These are phyloP conservation scores for Xanthorhoe spadicearia DNA, from an alignment of 2,888 invertebrate species.

Conservation along the genomic window DNA sequence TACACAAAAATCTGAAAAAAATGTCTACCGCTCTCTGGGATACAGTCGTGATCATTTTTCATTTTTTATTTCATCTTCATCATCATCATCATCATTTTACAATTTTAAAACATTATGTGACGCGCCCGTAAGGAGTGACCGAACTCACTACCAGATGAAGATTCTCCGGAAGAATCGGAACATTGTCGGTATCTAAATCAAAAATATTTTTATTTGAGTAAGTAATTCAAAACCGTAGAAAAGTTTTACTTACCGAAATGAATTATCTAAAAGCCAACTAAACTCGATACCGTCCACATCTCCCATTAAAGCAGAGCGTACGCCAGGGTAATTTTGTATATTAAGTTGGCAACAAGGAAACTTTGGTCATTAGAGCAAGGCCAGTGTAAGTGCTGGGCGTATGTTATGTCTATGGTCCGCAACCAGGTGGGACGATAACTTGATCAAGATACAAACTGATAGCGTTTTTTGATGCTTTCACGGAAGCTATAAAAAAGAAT, in stretches of 20 bases:
- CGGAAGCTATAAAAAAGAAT: neutral
- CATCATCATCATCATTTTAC: too few relatives aligned
- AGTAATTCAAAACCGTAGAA: neutral
- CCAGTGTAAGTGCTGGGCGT: conserved; percentile 67
- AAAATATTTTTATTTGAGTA: too few relatives aligned
- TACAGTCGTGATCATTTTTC: too few relatives aligned
- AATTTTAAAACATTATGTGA: too few relatives aligned
- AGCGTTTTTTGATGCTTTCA: neutral
- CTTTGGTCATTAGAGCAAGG: conserved; percentile 79
- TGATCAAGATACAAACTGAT: conserved; percentile 36
- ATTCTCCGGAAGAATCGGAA: too few relatives aligned
- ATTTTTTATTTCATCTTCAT: too few relatives aligned
- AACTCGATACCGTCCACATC: conserved; percentile 48
- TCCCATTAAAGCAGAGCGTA: conserved; percentile 46
- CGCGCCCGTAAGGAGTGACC: too few relatives aligned
- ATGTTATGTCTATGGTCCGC: conserved; percentile 65
- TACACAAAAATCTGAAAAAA: too few relatives aligned
- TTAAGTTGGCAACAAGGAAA: conserved; percentile 72
- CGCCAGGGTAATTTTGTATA: conserved; percentile 71
- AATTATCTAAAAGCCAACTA: conserved; percentile 46
- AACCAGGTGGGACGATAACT: conserved; percentile 66
- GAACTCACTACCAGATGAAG: too few relatives aligned
- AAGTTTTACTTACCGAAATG: conserved; percentile 29
- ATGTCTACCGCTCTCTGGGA: too few relatives aligned
- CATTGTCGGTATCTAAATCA: too few relatives aligned